phyloP scores from a whole-genome alignment of 2,113 vertebrate genomes.

The Fukomys damarensis region DNA sequence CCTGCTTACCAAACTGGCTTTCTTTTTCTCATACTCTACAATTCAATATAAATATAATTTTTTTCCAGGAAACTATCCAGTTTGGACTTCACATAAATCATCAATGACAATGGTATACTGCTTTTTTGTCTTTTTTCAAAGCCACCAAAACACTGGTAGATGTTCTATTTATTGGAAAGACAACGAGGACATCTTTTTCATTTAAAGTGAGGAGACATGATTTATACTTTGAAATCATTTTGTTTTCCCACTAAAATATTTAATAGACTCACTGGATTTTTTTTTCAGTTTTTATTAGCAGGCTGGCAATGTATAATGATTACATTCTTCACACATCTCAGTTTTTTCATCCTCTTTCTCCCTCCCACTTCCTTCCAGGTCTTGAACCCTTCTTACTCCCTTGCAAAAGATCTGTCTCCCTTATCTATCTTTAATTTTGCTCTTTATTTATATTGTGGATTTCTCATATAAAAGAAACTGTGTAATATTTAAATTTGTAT shows the following conservation, averaged over 20 bases:
- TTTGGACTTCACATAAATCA: background rate
- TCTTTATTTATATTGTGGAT: background rate
- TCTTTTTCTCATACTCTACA: background rate
- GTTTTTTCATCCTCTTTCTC: background rate
- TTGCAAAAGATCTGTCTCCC: background rate
- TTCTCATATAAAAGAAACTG: background rate
- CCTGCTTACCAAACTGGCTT: background rate
- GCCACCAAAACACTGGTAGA: background rate
- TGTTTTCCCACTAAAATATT: background rate
- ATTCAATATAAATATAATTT: background rate
- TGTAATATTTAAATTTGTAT: background rate
- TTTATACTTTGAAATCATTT: background rate
- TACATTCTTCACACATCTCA: background rate
- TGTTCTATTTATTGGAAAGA: background rate
- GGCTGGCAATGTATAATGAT: no score
- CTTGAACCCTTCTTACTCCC: background rate
- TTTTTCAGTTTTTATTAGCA: background rate
- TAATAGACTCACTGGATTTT: background rate
- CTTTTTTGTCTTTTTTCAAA: background rate
- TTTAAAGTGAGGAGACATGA: background rate
- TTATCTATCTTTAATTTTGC: background rate
- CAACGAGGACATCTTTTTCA: background rate
- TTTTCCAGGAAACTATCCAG: background rate
- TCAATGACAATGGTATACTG: background rate
- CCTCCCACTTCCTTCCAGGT: background rate